These are phyloP conservation scores for Myotis yumanensis DNA, from an alignment of 2,113 vertebrate species.

Conservation along the genomic window DNA sequence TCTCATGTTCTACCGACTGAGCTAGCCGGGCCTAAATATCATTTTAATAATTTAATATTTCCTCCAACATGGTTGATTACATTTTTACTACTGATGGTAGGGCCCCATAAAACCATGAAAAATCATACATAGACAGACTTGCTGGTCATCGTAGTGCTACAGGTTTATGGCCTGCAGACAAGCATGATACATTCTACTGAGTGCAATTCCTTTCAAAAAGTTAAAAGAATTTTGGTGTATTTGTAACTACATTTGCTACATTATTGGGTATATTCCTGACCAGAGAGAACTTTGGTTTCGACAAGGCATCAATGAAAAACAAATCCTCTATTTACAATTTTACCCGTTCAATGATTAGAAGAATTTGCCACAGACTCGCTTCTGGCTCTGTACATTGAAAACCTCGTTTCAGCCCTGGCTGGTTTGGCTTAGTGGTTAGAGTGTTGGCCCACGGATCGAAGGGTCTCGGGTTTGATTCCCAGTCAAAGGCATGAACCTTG, in stretches of 20 bases:
- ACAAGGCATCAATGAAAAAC: neutral
- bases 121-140: neutral
- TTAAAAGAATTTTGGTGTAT: neutral
- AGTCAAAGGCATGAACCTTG: too few relatives aligned
- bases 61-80: neutral
- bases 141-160: neutral
- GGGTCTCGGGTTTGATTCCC: too few relatives aligned
- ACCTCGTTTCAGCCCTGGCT: neutral
- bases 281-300: neutral
- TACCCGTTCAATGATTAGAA: neutral
- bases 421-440: too few relatives aligned
- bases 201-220: neutral
- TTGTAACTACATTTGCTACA: neutral
- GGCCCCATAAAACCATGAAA: neutral
- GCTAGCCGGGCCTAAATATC: slow-evolving; percentile 89
- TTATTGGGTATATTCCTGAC: neutral
- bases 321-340: neutral
- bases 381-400: neutral
- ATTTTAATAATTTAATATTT: neutral
- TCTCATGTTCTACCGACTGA: slow-evolving; percentile 99
- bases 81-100: neutral
- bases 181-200: neutral
- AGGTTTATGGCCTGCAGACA: neutral
- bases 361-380: neutral
- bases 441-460: too few relatives aligned